Percentiles rank a stretch among this genome's conserved stretches.
Evolutionary conservation across 1,140 invertebrate species (phyloP).

Genomic region (Apis dorsata): DNA sequence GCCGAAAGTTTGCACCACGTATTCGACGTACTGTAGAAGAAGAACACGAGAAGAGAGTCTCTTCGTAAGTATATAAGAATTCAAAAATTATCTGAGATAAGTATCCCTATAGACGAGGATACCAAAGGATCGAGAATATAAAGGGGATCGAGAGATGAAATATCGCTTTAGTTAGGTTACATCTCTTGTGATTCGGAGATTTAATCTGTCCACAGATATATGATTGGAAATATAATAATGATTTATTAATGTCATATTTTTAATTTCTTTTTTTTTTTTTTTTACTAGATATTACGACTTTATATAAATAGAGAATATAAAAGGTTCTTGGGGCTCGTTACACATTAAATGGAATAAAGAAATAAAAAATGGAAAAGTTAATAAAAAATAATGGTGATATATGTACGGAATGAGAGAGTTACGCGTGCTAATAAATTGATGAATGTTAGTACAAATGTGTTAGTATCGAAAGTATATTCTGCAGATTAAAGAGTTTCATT

Average conservation of each 20-base stretch:
- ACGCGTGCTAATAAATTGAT: background rate
- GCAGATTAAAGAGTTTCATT: too few relatives aligned
- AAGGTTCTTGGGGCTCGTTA: too few relatives aligned
- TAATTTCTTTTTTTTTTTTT: too few relatives aligned
- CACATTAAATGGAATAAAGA: too few relatives aligned
- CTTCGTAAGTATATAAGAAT: slow-evolving; percentile 42
- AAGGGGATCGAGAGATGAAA: background rate
- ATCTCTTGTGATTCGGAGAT: too few relatives aligned
- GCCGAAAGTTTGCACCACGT: background rate
- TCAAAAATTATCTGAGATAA: background rate
- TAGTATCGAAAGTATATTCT: too few relatives aligned
- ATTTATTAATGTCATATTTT: too few relatives aligned
- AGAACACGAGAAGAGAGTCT: background rate
- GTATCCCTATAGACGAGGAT: background rate
- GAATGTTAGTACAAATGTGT: background rate
- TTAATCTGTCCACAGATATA: too few relatives aligned
- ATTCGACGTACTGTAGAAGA: background rate
- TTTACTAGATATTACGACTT: too few relatives aligned
- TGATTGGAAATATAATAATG: too few relatives aligned
- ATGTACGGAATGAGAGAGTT: background rate
- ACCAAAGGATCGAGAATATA: background rate
- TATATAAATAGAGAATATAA: too few relatives aligned
- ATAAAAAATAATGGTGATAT: background rate
- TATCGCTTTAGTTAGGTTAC: background rate
- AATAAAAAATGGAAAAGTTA: too few relatives aligned